Percentiles rank a stretch among this genome's conserved stretches.
These are phyloP conservation scores for Mormyrops boulengeri DNA, from an alignment of 2,797 vertebrate species.

Conservation along the genomic window DNA sequence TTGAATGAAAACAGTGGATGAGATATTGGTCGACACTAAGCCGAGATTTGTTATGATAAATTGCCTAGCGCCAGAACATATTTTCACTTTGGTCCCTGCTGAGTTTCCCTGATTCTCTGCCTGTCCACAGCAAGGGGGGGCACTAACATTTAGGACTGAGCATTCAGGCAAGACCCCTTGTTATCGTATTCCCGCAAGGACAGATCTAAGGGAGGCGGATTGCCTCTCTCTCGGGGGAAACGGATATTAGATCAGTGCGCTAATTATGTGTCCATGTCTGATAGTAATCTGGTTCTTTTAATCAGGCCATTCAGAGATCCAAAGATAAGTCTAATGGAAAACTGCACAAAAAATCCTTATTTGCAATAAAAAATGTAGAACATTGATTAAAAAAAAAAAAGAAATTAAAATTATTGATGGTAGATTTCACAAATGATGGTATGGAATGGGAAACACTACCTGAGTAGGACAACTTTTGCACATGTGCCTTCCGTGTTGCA, in stretches of 20 bases:
- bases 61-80: not conserved
- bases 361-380: slow-evolving; percentile 14
- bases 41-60: not conserved
- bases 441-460: not conserved
- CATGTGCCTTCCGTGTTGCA: not conserved
- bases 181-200: not conserved
- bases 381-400: not conserved
- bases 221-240: not conserved
- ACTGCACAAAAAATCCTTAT: slow-evolving; percentile 6
- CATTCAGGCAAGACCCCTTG: not conserved
- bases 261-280: slow-evolving; percentile 2
- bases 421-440: not conserved
- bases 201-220: not conserved
- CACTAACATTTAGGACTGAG: not conserved
- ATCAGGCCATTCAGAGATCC: slow-evolving; percentile 10
- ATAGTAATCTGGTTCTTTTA: slow-evolving; percentile 8
- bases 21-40: not conserved
- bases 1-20: slow-evolving; percentile 4
- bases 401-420: not conserved
- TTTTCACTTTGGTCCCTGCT: not conserved
- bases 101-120: not conserved
- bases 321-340: slow-evolving; percentile 7
- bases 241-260: not conserved
- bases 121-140: not conserved
- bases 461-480: not conserved